Percentiles rank a stretch among this genome's conserved stretches.
These are phyloP conservation scores for Myotis planiceps DNA, from an alignment of 2,797 vertebrate species.

Conservation along the genomic window DNA sequence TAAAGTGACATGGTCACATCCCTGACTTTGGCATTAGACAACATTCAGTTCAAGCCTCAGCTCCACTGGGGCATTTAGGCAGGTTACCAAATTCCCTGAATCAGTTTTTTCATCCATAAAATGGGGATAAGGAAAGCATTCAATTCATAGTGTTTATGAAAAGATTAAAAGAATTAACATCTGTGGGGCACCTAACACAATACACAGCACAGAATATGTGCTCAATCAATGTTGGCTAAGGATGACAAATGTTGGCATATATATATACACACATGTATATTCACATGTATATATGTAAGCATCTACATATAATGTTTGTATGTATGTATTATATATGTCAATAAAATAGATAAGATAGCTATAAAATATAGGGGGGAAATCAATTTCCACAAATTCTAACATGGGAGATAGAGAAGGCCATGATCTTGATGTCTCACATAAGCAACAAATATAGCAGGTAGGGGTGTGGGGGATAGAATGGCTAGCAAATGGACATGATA, in stretches of 20 bases:
- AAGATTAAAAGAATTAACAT: background rate
- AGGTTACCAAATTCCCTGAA: background rate
- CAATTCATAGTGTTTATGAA: background rate
- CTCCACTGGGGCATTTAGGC: background rate
- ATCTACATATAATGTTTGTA: background rate
- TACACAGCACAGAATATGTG: background rate
- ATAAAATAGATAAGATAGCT: background rate
- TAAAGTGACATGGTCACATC: background rate
- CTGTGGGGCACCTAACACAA: background rate
- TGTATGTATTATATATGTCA: background rate
- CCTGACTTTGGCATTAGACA: background rate
- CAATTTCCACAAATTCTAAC: background rate
- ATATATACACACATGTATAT: background rate
- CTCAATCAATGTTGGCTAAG: background rate
- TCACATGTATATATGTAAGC: background rate
- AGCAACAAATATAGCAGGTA: background rate
- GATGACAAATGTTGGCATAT: background rate
- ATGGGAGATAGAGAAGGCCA: background rate
- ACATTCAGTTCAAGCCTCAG: background rate
- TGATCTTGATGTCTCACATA: background rate
- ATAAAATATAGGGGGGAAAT: background rate
- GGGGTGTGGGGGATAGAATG: background rate
- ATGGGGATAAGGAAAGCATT: background rate
- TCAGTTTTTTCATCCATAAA: background rate
- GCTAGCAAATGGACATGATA: background rate